Conservation (phyloP, 30 jellyfish, hydroid and myxozoan genomes). For the Clytia hemisphaerica region DNA sequence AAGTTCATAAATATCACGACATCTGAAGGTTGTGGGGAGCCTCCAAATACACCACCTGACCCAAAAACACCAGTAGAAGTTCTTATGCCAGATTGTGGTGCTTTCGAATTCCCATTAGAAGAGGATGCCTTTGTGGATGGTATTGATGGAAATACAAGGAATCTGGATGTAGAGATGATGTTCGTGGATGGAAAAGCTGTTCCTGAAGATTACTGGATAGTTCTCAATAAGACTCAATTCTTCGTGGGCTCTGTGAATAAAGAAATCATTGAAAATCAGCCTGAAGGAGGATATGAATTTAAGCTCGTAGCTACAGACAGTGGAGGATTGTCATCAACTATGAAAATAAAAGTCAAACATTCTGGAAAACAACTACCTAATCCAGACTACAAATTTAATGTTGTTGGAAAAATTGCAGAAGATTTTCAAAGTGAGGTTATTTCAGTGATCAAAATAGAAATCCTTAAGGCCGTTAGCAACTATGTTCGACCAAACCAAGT, state of each 20-base stretch:
- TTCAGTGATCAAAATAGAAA: too few relatives aligned
- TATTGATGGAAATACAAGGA: not conserved
- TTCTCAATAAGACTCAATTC: not conserved
- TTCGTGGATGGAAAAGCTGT: not conserved
- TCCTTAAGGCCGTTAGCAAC: too few relatives aligned
- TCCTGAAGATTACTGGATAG: not conserved
- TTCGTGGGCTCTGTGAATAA: not conserved
- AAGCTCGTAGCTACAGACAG: not conserved
- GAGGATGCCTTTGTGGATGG: constrained; percentile 46
- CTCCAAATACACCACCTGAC: too few relatives aligned
- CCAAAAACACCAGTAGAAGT: too few relatives aligned
- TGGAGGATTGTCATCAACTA: not conserved
- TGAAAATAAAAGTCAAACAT: not conserved
- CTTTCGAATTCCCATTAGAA: constrained; percentile 46
- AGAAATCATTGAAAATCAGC: not conserved
- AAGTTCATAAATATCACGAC: too few relatives aligned
- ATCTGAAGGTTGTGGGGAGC: too few relatives aligned
- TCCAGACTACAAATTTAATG: not conserved
- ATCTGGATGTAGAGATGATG: not conserved
- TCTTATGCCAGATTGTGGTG: constrained; percentile 71
- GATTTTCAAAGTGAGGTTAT: too few relatives aligned
- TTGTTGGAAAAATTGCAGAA: not conserved
- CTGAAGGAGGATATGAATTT: not conserved
- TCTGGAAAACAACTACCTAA: not conserved
- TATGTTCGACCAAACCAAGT: too few relatives aligned